Evolutionary conservation across 2,888 invertebrate species (phyloP).

Genomic region (Drosophila pseudotakahashii): DNA sequence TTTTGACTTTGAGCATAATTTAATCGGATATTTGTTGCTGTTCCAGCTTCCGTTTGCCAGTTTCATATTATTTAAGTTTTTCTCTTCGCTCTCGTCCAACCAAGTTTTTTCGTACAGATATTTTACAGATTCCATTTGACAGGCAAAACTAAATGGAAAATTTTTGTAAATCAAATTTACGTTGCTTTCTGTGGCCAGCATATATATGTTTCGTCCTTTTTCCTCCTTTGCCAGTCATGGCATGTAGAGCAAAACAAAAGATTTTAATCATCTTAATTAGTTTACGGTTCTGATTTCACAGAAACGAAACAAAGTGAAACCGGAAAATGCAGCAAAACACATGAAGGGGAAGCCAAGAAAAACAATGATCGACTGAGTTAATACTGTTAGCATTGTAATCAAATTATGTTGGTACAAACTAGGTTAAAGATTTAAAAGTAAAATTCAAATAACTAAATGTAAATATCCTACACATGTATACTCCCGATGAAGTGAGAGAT

Average conservation of each 20-base stretch:
- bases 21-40: slow-evolving; percentile 78
- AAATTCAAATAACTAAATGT: neutral
- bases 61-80: slow-evolving; percentile 68
- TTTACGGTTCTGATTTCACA: slow-evolving; percentile 53
- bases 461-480: neutral
- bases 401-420: too few species aligned
- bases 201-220: slow-evolving; percentile 6
- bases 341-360: neutral
- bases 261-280: slow-evolving; percentile 77
- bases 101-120: slow-evolving; percentile 45
- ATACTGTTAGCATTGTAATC: neutral
- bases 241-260: slow-evolving; percentile 25
- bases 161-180: slow-evolving; percentile 47
- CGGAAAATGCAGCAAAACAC: slow-evolving; percentile 20
- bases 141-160: slow-evolving; percentile 46
- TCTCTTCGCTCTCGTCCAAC: slow-evolving; percentile 18
- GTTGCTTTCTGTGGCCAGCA: slow-evolving; percentile 20
- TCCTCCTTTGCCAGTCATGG: neutral
- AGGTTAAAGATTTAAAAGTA: neutral
- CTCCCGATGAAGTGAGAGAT: neutral
- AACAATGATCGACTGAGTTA: neutral
- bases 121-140: slow-evolving; percentile 57
- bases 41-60: slow-evolving; percentile 47
- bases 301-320: slow-evolving; percentile 27
- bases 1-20: slow-evolving; percentile 80